phyloP scores from a whole-genome alignment of 2,888 invertebrate species.

The Trilocha varians region DNA sequence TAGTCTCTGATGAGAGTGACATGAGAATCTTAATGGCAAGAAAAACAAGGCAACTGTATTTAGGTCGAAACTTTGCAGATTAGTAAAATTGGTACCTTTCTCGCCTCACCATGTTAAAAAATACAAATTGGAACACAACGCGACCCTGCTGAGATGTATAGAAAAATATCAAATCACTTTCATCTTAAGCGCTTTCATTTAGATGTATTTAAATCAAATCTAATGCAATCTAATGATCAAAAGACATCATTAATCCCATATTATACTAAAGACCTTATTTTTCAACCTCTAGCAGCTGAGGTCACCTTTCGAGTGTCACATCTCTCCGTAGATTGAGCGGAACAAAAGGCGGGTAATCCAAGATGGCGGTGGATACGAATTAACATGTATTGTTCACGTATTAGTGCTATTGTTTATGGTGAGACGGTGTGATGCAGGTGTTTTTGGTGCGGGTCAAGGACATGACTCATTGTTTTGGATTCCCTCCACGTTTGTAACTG shows the following conservation, averaged over 20 bases:
- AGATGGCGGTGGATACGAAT: conserved; percentile 25
- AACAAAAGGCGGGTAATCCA: conserved; percentile 12
- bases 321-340: conserved; percentile 4
- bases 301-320: conserved; percentile 18
- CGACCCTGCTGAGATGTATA: too few species aligned
- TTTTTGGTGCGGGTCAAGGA: conserved; percentile 35
- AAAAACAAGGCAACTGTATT: too few species aligned
- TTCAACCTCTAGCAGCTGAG: conserved; percentile 10
- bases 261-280: not conserved
- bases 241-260: not conserved
- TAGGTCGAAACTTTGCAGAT: too few species aligned
- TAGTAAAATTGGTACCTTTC: too few species aligned
- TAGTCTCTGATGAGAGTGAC: too few species aligned
- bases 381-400: conserved; percentile 35
- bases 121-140: not conserved
- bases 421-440: conserved; percentile 26
- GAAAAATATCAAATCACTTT: too few species aligned
- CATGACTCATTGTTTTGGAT: conserved; percentile 7
- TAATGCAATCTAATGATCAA: too few species aligned
- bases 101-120: not conserved
- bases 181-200: too few species aligned
- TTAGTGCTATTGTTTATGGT: conserved; percentile 40
- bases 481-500: not conserved
- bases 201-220: too few species aligned
- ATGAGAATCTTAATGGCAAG: too few species aligned